Evolutionary conservation across 2,113 vertebrate genomes (phyloP).

Genomic region (Sceloporus undulatus): DNA sequence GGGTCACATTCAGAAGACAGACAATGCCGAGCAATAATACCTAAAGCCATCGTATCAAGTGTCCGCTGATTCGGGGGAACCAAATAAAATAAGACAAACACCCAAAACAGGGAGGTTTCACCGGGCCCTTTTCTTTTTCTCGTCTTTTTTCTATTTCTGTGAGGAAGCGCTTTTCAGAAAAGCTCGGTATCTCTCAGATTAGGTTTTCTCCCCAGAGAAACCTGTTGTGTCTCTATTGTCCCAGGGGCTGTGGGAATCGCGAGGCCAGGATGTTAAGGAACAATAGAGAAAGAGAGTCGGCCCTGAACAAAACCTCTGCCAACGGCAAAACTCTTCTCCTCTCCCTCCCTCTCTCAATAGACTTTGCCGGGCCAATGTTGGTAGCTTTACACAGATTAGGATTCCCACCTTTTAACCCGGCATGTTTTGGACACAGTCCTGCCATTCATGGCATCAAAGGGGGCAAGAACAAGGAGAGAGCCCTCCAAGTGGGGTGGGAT

Average conservation of each 20-base stretch:
- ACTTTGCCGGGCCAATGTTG: no score
- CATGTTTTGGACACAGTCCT: background rate
- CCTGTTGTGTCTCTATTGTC: constrained; percentile 76
- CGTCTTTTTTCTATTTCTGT: constrained; percentile 35
- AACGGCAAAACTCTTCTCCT: constrained; percentile 21
- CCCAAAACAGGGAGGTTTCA: constrained; percentile 44
- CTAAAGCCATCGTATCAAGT: constrained; percentile 67
- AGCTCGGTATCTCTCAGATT: constrained; percentile 75
- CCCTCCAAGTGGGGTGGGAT: background rate
- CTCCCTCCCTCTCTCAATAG: background rate
- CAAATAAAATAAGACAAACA: constrained; percentile 51
- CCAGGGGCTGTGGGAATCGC: constrained; percentile 72
- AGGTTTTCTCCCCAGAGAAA: constrained; percentile 78
- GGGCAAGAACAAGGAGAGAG: background rate
- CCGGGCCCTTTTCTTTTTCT: constrained; percentile 64
- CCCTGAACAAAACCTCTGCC: constrained; percentile 25
- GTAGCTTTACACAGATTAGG: background rate
- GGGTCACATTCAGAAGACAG: constrained; percentile 73
- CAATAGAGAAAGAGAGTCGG: constrained; percentile 55
- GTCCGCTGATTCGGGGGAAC: constrained; percentile 64
- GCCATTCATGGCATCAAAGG: background rate
- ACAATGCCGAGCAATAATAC: constrained; percentile 71
- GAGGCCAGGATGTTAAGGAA: constrained; percentile 41
- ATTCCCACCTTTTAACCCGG: constrained; percentile 1
- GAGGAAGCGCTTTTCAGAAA: constrained; percentile 76